phyloP scores from a whole-genome alignment of 2,113 vertebrate genomes.

The Uropsilus gracilis region DNA sequence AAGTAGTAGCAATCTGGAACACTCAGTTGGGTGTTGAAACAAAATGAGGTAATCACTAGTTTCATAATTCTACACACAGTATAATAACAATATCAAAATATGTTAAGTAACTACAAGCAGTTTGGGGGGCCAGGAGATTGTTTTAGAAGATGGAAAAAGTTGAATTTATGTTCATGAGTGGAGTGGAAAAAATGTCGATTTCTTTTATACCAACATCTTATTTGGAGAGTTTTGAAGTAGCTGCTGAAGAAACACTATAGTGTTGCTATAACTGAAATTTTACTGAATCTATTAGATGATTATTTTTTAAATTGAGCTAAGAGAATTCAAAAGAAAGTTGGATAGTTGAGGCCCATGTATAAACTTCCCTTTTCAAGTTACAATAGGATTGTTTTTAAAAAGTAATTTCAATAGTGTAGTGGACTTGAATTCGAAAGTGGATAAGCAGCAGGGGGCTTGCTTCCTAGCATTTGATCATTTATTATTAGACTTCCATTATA shows the following conservation, averaged over 20 bases:
- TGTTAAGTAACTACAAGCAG: background rate
- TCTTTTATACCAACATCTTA: background rate
- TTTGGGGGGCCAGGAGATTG: background rate
- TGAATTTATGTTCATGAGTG: background rate
- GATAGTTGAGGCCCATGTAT: background rate
- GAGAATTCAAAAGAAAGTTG: background rate
- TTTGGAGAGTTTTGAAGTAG: background rate
- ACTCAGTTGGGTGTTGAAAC: background rate
- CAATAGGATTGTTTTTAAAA: background rate
- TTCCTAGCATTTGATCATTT: background rate
- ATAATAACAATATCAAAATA: background rate
- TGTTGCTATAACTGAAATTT: background rate
- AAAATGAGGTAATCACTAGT: background rate
- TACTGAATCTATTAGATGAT: background rate
- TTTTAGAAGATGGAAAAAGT: background rate
- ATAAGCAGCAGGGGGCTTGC: background rate
- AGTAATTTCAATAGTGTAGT: background rate
- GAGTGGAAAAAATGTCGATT: background rate
- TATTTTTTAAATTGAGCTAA: background rate
- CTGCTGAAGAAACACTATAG: background rate
- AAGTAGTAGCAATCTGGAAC: background rate
- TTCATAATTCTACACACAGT: background rate
- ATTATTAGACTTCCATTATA: background rate
- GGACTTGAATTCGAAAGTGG: background rate
- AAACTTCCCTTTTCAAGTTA: slow-evolving; percentile 5